Base-by-base conservation (phyloP, 2,113 vertebrate genomes). In the Hemicordylus capensis region DNA sequence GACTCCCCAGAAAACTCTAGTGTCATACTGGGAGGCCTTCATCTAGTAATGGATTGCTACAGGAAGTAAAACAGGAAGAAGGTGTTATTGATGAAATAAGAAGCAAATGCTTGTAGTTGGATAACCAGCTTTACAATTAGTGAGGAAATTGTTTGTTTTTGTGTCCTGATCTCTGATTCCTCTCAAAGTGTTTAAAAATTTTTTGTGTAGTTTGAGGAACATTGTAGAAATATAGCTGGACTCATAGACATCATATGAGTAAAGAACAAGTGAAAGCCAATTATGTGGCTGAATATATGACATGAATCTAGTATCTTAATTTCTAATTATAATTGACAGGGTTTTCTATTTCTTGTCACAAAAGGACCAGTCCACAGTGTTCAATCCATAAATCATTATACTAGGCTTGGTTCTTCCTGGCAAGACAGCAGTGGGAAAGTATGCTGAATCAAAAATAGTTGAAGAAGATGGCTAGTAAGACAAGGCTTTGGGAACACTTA, bases 1-100 rank as follows among this genome's bases (percentile, higher is more conserved):
- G 9, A 19, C 51, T 54, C 28, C 48, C 54, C 11, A 77, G 37
- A 79, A 79, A 79, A 72, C 46, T 79, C 15, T 61, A 46, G 69
- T 61, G 76, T 78, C 76, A 61, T 61, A 51, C n/a, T 51, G n/a
- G 54, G 66, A 61, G 17, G 26, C n/a, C n/a, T 51, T 39, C 44
- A 79, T 19, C 42, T 61, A 63, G 46, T 39, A 73, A 79, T 79
- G 28, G 66, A 61, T 85, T 70, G 51, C 39, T 78, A 46, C 54
- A 69, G 39, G 63, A 85, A 77, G 64, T 77, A 39, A 58, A 85
- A 67, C 61, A 76, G 10, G 20, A 70, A 85, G 66, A 83, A 79
- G 6, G 20, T 37, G n/a, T 22, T 70, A 59, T 31, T 85, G 37
- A 24, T 81, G 51, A 78, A 70, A 34, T 78, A 78, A 85, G 67